Evolutionary conservation across 1,140 invertebrate species (phyloP), one percentile per base, ranked within the genome.

Genomic region (Apis laboriosa): DNA sequence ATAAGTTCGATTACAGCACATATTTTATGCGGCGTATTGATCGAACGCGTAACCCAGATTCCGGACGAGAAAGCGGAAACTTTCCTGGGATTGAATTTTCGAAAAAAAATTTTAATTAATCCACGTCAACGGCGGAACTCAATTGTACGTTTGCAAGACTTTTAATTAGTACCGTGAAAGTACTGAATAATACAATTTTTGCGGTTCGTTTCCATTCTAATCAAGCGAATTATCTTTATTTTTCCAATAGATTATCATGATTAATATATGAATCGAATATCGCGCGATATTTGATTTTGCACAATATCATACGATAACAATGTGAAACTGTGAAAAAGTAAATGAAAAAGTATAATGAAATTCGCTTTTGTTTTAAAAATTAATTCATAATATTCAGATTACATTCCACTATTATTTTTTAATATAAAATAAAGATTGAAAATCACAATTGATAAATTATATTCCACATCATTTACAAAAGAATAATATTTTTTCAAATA

Each of bases 1-100:
- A 34, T n/a, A 51, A 66, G 61, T 76, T 75, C 43, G 13, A 75
- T 76, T 67, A 34, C n/a, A 15, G 43, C 24, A 43, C 72, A 56
- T 74, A 75, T 81, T 81, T 81, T 58, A 77, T 81, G 49, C 49
- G 63, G 11, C 19, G 80, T 77, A 81, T 81, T 60, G 80, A 81
- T 81, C 73, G 63, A 60, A 66, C 63, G 24, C 43, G 73, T 76
- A 76, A 81, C 80, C 80, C 24, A 81, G 61, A 81, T 81, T 60
- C 49, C 55, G 9, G 68, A 67, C n/a, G 51, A 56, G 74, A 58
- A 77, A 67, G 73, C 43, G 12, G 43, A 60, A 81, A 68, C 73
- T 77, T 67, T 58, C 17, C 5, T 19, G 49, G 15, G 24, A 60
- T 81, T 68, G 43, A 21, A 67, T 76, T 58, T 21, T 8, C 53